A percentile compares a stretch with the other conserved stretches of the same genome.
These are phyloP conservation scores for Lathronympha strigana DNA, from an alignment of 2,888 invertebrate species.

Conservation along the genomic window DNA sequence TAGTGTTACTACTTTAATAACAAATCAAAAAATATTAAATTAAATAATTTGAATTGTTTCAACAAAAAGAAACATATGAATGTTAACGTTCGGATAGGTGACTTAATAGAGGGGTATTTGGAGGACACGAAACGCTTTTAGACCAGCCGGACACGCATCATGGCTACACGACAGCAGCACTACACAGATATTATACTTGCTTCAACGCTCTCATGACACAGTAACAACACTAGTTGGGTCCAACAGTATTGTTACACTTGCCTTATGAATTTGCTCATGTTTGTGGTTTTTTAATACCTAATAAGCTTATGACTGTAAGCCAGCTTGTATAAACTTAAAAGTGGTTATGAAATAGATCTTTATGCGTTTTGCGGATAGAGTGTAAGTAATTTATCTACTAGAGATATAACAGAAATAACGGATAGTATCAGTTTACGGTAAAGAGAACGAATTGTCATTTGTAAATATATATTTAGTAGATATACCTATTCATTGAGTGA, in stretches of 20 bases:
- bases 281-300: slow-evolving; percentile 45
- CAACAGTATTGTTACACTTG: slow-evolving; percentile 58
- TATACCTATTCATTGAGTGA: too few relatives aligned
- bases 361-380: slow-evolving; percentile 2
- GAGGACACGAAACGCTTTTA: slow-evolving; percentile 70
- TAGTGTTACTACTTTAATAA: too few relatives aligned
- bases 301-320: slow-evolving; percentile 57
- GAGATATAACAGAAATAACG: background rate
- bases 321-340: slow-evolving; percentile 48
- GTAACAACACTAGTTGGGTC: slow-evolving; percentile 46
- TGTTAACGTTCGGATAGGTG: slow-evolving; percentile 66
- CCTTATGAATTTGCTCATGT: slow-evolving; percentile 50
- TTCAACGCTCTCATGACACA: slow-evolving; percentile 65
- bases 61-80: too few relatives aligned
- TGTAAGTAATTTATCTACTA: slow-evolving; percentile 25
- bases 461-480: background rate
- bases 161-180: slow-evolving; percentile 73
- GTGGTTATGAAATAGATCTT: background rate
- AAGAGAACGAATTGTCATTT: background rate
- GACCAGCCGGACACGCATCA: slow-evolving; percentile 74
- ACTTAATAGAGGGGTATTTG: slow-evolving; percentile 71
- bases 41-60: too few relatives aligned
- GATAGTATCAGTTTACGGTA: background rate
- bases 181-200: slow-evolving; percentile 65
- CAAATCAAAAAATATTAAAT: too few relatives aligned